phyloP scores from a whole-genome alignment of 2,797 vertebrate species.

The Peromyscus melanophrys region DNA sequence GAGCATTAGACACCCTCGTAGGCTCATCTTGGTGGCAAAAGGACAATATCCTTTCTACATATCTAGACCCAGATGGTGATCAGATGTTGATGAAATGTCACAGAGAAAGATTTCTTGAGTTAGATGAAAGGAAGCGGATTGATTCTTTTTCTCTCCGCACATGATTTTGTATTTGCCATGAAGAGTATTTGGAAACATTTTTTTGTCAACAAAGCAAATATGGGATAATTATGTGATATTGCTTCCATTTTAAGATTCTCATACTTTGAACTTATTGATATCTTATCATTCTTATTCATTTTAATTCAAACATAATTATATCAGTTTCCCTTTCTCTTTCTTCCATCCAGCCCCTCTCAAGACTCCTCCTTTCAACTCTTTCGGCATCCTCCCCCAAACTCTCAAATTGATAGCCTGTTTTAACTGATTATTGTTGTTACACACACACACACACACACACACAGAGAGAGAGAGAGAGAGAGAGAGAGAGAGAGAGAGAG shows the following conservation, averaged over 20 bases:
- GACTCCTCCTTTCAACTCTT: not conserved
- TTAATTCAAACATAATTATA: not conserved
- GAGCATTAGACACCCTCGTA: not conserved
- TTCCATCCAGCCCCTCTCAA: not conserved
- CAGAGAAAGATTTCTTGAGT: slow-evolving; percentile 17
- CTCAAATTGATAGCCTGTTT: not conserved
- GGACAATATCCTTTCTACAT: not conserved
- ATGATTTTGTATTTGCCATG: not conserved
- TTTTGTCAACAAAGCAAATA: not conserved
- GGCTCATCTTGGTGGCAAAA: not conserved
- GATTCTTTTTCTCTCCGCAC: not conserved
- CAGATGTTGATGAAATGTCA: not conserved
- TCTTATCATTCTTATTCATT: not conserved
- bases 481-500: too few relatives aligned
- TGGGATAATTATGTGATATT: not conserved
- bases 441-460: not conserved
- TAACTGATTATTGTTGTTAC: not conserved
- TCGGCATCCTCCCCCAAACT: too few relatives aligned
- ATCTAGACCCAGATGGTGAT: not conserved
- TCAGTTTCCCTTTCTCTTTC: not conserved
- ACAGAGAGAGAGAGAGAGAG: not conserved
- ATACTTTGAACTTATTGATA: not conserved
- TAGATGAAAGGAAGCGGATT: slow-evolving; percentile 20
- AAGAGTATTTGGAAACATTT: slow-evolving; percentile 19
- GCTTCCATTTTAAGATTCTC: not conserved